phyloP scores from a whole-genome alignment of 2,797 vertebrate species.

The Gymnocypris eckloni region DNA sequence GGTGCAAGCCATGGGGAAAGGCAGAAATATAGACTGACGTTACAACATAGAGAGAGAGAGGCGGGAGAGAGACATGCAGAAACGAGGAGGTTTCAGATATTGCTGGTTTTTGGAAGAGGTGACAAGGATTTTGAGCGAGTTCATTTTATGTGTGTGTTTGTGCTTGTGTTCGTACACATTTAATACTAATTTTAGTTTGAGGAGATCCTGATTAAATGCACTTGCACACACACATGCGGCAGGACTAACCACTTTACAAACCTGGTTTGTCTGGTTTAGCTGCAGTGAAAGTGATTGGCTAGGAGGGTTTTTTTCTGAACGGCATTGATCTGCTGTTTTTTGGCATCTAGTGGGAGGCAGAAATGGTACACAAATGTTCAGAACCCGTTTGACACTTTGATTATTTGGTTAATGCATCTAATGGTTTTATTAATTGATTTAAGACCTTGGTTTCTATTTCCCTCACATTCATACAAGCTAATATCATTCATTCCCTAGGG shows the following conservation, averaged over 20 bases:
- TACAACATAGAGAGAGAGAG: slow-evolving; percentile 20
- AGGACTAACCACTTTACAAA: slow-evolving; percentile 55
- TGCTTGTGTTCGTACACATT: slow-evolving; percentile 46
- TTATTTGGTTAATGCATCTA: background rate
- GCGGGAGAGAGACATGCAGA: slow-evolving; percentile 53
- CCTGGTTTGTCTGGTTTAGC: slow-evolving; percentile 58
- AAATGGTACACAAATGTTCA: background rate
- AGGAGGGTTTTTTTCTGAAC: background rate
- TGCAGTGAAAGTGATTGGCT: slow-evolving; percentile 24
- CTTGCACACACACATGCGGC: slow-evolving; percentile 62
- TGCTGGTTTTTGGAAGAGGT: slow-evolving; percentile 54
- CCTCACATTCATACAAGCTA: background rate
- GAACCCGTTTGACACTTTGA: slow-evolving; percentile 5
- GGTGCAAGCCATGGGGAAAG: slow-evolving; percentile 45
- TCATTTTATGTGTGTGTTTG: slow-evolving; percentile 34
- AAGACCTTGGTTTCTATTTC: background rate
- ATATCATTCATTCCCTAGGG: background rate
- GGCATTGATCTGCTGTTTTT: background rate
- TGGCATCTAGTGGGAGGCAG: background rate
- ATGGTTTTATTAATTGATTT: background rate
- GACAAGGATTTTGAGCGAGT: slow-evolving; percentile 52
- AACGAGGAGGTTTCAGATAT: slow-evolving; percentile 51
- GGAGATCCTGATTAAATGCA: slow-evolving; percentile 60
- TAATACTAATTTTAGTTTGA: slow-evolving; percentile 17
- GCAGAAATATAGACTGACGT: slow-evolving; percentile 46